phyloP scores from a whole-genome alignment of 2,888 invertebrate species.

The Petrolisthes manimaculis region DNA sequence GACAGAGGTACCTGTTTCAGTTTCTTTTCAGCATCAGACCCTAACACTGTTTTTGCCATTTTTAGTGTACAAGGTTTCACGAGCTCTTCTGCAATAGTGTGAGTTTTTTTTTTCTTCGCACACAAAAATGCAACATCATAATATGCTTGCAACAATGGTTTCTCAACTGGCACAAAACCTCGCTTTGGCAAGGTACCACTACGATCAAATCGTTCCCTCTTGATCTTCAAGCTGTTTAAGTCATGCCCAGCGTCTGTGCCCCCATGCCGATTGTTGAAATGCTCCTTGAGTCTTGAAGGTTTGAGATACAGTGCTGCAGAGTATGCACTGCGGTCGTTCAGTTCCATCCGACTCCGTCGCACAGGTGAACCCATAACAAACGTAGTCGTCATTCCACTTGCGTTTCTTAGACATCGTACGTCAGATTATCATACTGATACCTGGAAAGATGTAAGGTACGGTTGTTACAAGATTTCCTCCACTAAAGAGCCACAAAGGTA shows the following conservation, averaged over 20 bases:
- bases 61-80: slow-evolving; percentile 30
- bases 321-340: no score
- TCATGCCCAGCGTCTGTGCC: neutral
- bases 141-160: neutral
- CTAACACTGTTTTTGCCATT: slow-evolving; percentile 23
- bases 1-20: slow-evolving; percentile 29
- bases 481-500: no score
- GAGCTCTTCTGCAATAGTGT: slow-evolving; percentile 3
- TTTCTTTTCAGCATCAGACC: slow-evolving; percentile 11
- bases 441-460: no score
- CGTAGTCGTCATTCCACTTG: no score
- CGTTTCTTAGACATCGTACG: no score
- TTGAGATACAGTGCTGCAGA: neutral
- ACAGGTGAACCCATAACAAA: no score
- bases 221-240: slow-evolving; percentile 2
- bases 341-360: no score
- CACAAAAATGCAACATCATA: neutral
- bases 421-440: no score
- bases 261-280: neutral
- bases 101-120: slow-evolving; percentile 11
- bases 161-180: neutral
- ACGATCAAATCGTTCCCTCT: slow-evolving; percentile 18
- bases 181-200: slow-evolving; percentile 9
- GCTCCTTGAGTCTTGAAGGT: neutral
- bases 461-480: no score